Base-by-base conservation (phyloP, 2,888 invertebrate species). In the Lordiphosa andalusiaca region DNA sequence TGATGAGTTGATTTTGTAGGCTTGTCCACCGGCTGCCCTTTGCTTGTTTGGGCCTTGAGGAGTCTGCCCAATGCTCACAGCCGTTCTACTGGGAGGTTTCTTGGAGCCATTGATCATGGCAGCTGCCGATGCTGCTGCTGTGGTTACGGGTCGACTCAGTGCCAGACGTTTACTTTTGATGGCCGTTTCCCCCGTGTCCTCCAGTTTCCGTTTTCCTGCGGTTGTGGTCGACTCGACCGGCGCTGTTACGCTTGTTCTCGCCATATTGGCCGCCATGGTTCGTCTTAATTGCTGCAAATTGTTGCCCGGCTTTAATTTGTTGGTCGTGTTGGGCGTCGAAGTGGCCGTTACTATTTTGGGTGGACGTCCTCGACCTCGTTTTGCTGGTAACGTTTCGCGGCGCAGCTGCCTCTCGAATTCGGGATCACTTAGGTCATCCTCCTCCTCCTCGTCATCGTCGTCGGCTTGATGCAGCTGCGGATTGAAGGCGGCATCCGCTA, bases 231-330 rank as follows among this genome's bases (percentile, higher is more conserved):
- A 16, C 25, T 37, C 4, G 4, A 50, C 5, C 5, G 44, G 54
- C 10, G 53, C 55, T 33, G 38, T 25, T 54, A 81, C 1, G 33
- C 50, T 61, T 25, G 23, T 60, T 44, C 67, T 53, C 1, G 52
- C 50, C 39, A 74, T 42, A 53, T 63, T 77, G 0, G 73, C 63
- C 0, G 72, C 59, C 30, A 81, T 69, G 5, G 69, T 71, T 42
- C 84, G 80, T 16, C 86, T 71, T 41, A 86, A 40, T 30, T 82
- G 82, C 33, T 86, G 84, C 36, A 86, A 49, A 25, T 76, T 77
- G n/a, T 71, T 69, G 10, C 36, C 48, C 9, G 23, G 9, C 7
- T 12, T 13, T 9, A 30, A 9, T 5, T 16, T 23, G 12, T 16
- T 6, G 1, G 64, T 41, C 16, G 16, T 16, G 16, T 16, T 16